Base-by-base conservation (phyloP, 2,113 vertebrate species). In the Notarius quadriscutis region DNA sequence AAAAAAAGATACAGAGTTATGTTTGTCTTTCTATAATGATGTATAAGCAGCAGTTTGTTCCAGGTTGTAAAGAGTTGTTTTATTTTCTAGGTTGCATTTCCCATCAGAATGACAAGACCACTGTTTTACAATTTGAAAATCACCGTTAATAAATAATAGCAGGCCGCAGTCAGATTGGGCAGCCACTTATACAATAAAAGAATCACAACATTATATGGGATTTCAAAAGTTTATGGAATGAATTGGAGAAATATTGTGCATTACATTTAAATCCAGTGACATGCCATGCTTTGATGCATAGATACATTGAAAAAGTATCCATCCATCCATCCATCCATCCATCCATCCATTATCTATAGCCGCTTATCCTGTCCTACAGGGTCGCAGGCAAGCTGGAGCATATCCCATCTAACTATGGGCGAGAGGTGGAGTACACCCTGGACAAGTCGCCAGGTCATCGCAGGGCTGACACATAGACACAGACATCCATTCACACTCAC, bases 41-140 rank as follows among this genome's bases (percentile, higher is more conserved):
- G 20, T 12, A 74, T 10, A 74, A 20, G 17, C 1, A 74, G 30
- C 15, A 12, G 48, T 51, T 72, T 41, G 25, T 72, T 41, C 69
- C 69, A 72, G 67, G 14, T 69, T 69, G 27, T 34, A 69, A 69
- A 72, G 17, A 75, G 50, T 18, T 77, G 25, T 86, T 50, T 81
- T 65, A 87, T 53, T 85, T 55, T 72, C 88, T 90, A 79, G 86
- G 87, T 10, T 86, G 96, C 93, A 90, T 95, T 96, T 96, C 95
- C 94, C 93, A 96, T 95, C 90, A 96, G 95, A 95, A 71, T 84
- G 86, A 93, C 93, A n/a, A 41, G 51, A 18, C 27, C 22, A 53
- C 50, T 30, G 50, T 30, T 69, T 69, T 10, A 55, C 15, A 67
- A 71, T 69, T n/a, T 69, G 50, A 69, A 71, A 71, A 30, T 25